Evolutionary conservation across 2,888 invertebrate genomes (phyloP).

Genomic region (Zelleria hepariella): DNA sequence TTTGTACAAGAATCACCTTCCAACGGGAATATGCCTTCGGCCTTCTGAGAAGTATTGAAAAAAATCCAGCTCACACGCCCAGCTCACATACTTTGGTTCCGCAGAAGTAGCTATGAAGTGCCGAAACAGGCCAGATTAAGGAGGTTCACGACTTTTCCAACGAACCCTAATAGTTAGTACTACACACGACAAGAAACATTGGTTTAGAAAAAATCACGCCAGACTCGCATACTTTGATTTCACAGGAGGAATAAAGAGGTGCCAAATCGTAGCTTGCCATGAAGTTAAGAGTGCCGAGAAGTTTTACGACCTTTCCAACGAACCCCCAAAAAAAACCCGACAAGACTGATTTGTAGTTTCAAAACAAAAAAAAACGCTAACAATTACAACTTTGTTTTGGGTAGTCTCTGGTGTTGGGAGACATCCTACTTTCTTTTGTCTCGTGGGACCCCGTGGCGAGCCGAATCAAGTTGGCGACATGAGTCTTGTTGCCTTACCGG

Average conservation of each 20-base stretch:
- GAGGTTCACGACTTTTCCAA: too few species aligned
- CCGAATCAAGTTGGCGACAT: constrained; percentile 41
- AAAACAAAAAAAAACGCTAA: constrained; percentile 29
- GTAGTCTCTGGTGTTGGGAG: not conserved
- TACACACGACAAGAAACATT: too few species aligned
- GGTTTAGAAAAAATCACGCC: too few species aligned
- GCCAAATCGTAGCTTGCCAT: too few species aligned
- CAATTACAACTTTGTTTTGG: constrained; percentile 46
- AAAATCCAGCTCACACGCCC: not conserved
- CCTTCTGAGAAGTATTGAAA: constrained; percentile 49
- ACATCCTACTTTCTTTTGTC: constrained; percentile 49
- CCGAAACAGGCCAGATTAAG: too few species aligned
- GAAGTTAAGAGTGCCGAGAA: too few species aligned
- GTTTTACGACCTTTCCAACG: too few species aligned
- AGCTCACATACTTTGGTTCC: not conserved
- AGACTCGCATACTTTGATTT: too few species aligned
- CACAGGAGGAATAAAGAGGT: too few species aligned
- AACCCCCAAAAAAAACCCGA: constrained; percentile 17
- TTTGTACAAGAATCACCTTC: constrained; percentile 41
- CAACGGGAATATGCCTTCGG: constrained; percentile 29
- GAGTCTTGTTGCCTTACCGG: constrained; percentile 22
- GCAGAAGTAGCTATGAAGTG: not conserved
- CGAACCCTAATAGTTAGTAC: too few species aligned
- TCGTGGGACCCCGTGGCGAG: constrained; percentile 36
- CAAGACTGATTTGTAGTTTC: constrained; percentile 24